phyloP scores from a whole-genome alignment of 2,113 vertebrate species.

The Prinia subflava region DNA sequence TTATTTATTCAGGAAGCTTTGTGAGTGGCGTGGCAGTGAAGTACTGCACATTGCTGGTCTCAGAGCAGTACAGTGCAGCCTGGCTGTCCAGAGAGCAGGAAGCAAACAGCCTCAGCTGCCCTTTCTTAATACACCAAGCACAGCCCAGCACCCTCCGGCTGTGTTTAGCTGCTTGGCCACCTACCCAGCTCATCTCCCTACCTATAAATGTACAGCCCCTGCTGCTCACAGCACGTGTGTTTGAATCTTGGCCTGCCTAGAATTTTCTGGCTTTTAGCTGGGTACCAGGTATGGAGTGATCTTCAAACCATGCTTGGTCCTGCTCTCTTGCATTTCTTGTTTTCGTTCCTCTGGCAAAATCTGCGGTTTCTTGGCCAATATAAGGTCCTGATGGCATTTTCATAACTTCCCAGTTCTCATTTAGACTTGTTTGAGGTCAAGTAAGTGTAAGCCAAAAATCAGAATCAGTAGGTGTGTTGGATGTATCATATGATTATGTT shows the following conservation, averaged over 20 bases:
- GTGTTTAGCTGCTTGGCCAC: background rate
- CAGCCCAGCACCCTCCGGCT: background rate
- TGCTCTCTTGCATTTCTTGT: background rate
- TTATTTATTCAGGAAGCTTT: background rate
- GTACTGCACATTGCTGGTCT: background rate
- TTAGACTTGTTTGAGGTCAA: background rate
- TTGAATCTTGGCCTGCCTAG: background rate
- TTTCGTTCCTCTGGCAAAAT: background rate
- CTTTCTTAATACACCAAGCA: background rate
- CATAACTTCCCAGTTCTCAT: background rate
- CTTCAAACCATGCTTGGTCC: background rate
- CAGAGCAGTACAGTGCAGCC: background rate
- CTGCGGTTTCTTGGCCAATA: background rate
- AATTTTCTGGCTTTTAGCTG: background rate
- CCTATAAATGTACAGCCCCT: background rate
- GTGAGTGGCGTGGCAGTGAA: background rate
- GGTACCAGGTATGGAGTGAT: background rate
- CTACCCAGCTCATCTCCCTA: too few species aligned
- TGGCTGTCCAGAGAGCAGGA: background rate
- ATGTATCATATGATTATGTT: background rate
- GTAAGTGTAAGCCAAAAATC: background rate
- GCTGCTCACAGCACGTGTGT: accelerated
- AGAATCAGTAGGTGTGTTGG: background rate
- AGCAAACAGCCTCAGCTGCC: background rate
- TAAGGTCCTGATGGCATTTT: background rate